Evolutionary conservation across 1,140 invertebrate species (phyloP), one percentile per base, ranked within the genome.

Genomic region (Drosophila fuyamai): DNA sequence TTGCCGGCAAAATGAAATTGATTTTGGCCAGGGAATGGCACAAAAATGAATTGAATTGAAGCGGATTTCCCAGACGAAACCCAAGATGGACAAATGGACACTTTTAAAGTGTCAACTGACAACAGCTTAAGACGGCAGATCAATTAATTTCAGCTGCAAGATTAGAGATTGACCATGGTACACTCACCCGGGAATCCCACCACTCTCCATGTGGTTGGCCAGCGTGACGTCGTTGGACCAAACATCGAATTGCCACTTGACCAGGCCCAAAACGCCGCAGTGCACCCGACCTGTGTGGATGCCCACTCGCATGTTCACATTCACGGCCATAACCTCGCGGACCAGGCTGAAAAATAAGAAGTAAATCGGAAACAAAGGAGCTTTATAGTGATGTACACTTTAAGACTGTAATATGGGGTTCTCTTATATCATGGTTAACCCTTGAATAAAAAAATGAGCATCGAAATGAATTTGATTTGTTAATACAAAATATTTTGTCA

Each of bases 161-260:
- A 60, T 63, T 70, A 65, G 66, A 56, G 44, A 32, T 32, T 32
- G 6, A 32, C 29, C 29, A 32, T 8, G 8, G n/a, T 4, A 53
- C 32, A 93, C 93, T 94, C 93, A 97, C 96, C 98, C 98, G 10
- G 98, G 97, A 60, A 97, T 95, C 23, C 98, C 98, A 0, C 97
- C 97, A 81, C 97, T 97, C 93, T 99, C 98, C 98, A 99, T 99
- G 91, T 98, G 96, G 93, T 99, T 99, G 36, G 98, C 98, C 23
- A 98, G 93, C 1, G 97, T 98, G 68, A 99, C 98, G 93, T 99
- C 98, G 92, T 99, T 98, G 75, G 97, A 98, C 97, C 97, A 99
- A 12, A 99, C 92, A 97, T 97, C 95, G 96, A 98, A 93, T 97
- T 98, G 94, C 94, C 94, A 94, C 92, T 94, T 94, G 79, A 94